Percentiles rank a stretch among this genome's conserved stretches.
These are phyloP conservation scores for Thysanoteuthis rhombus DNA, from an alignment of 2,888 invertebrate genomes.

Conservation along the genomic window DNA sequence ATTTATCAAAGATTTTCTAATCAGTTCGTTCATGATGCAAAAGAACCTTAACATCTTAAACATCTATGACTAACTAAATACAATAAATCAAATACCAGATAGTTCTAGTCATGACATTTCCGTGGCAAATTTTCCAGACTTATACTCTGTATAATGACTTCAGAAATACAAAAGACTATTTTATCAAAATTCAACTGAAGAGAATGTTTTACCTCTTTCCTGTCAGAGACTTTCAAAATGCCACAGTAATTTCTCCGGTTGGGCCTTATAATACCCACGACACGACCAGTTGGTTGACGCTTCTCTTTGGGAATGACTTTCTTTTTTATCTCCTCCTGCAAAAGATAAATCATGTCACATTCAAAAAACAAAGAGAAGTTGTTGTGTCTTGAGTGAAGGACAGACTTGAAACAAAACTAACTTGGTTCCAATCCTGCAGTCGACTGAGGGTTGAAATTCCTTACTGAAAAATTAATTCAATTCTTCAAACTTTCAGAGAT, in stretches of 20 bases:
- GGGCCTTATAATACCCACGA: constrained; percentile 94
- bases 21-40: no score
- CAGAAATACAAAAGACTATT: neutral
- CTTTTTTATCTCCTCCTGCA: constrained; percentile 50
- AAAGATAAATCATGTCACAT: neutral
- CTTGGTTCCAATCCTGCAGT: neutral
- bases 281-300: constrained; percentile 75
- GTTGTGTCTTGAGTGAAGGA: neutral
- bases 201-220: constrained; percentile 69
- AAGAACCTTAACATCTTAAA: no score
- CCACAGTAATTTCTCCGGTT: constrained; percentile 99
- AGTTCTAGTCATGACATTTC: no score
- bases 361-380: neutral
- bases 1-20: no score
- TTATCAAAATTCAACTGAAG: neutral
- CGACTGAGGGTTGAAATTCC: no score
- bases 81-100: no score
- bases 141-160: no score
- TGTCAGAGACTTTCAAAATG: constrained; percentile 82
- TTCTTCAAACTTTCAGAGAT: no score
- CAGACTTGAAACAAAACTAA: neutral
- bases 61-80: no score
- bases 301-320: constrained; percentile 56
- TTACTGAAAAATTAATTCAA: no score
- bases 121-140: no score